Percentiles rank a stretch among this genome's conserved stretches.
phyloP scores from a whole-genome alignment of 92 coral and sea anemone species.

The Epizoanthus stellaris region DNA sequence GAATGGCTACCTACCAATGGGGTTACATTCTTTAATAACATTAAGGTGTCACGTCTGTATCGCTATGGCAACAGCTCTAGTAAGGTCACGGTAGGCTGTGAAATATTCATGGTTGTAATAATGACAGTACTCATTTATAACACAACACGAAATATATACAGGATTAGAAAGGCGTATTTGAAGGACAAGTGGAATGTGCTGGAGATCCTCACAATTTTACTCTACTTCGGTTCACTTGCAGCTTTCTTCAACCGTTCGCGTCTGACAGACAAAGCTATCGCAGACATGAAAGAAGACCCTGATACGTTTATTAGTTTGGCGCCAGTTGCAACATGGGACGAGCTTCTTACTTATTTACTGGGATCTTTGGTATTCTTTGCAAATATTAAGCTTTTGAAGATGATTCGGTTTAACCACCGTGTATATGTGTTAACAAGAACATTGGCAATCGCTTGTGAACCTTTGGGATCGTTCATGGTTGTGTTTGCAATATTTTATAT shows the following conservation, averaged over 20 bases:
- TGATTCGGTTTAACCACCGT: constrained; percentile 89
- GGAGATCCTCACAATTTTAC: constrained; percentile 68
- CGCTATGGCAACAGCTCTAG: constrained; percentile 69
- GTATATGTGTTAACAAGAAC: constrained; percentile 87
- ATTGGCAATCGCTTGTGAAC: constrained; percentile 72
- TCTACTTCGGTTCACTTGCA: constrained; percentile 70
- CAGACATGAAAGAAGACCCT: constrained; percentile 66
- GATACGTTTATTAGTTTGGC: constrained; percentile 76
- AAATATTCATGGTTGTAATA: constrained; percentile 74
- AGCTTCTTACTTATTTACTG: constrained; percentile 75
- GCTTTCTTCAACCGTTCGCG: constrained; percentile 80
- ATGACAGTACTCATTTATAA: constrained; percentile 68
- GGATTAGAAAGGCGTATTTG: constrained; percentile 63
- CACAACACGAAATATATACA: constrained; percentile 73
- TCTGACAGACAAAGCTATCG: constrained; percentile 66
- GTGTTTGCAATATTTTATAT: constrained; percentile 81
- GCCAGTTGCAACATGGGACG: constrained; percentile 85
- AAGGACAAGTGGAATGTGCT: constrained; percentile 89
- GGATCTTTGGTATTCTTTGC: constrained; percentile 87
- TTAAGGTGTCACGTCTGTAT: constrained; percentile 84
- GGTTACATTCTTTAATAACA: constrained; percentile 63
- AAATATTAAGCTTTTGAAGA: constrained; percentile 86
- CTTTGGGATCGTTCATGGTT: constrained; percentile 73
- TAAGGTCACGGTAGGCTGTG: constrained; percentile 72
- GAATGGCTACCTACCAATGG: constrained; percentile 95